Evolutionary conservation across 2,797 vertebrate genomes (phyloP).

Genomic region (Balearica regulorum): DNA sequence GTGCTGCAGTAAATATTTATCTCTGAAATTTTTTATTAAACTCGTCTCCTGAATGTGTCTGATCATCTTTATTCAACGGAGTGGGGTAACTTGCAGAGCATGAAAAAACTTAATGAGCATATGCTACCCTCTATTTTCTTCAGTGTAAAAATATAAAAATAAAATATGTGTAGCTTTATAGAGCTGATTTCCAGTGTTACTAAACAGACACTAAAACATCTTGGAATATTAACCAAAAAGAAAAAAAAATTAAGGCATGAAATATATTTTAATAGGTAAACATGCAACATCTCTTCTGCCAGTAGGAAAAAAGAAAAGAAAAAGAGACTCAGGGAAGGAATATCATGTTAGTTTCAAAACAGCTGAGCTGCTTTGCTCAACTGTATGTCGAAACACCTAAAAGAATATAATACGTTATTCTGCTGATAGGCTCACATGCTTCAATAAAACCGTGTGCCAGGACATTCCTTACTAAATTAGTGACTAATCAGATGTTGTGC

Average conservation of each 20-base stretch:
- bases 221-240: not conserved
- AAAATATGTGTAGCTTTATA: not conserved
- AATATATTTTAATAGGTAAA: not conserved
- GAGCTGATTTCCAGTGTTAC: not conserved
- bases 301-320: not conserved
- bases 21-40: not conserved
- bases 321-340: not conserved
- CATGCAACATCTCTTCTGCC: not conserved
- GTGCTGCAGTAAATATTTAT: not conserved
- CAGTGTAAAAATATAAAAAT: not conserved
- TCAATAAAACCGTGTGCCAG: conserved; percentile 23
- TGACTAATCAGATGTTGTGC: conserved; percentile 71
- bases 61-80: not conserved
- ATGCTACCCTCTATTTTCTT: not conserved
- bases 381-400: not conserved
- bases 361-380: not conserved
- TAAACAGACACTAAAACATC: not conserved
- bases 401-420: conserved; percentile 67
- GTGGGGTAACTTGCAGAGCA: not conserved
- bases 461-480: conserved; percentile 66
- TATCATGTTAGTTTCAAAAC: not conserved
- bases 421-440: conserved; percentile 60
- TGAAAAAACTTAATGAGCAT: not conserved
- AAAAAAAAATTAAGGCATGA: not conserved
- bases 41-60: not conserved